A percentile compares a stretch with the other conserved stretches of the same genome.
Evolutionary conservation across 2,888 invertebrate species (phyloP).

Genomic region (Stictocephala bisonia): DNA sequence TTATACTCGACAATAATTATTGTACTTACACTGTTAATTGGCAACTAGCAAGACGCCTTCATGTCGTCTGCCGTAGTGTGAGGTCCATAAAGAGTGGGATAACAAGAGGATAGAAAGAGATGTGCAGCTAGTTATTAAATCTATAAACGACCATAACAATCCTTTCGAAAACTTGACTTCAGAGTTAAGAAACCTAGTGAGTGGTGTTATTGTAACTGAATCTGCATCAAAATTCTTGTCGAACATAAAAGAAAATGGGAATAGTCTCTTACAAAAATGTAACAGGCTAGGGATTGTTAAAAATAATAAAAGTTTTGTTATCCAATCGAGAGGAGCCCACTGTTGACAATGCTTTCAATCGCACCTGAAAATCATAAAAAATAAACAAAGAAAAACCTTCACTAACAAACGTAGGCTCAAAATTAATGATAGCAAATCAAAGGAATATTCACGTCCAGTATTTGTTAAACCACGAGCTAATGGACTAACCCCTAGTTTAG

Average conservation of each 20-base stretch:
- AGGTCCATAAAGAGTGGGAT: not conserved
- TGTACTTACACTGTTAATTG: too few relatives aligned
- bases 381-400: not conserved
- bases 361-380: not conserved
- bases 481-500: too few relatives aligned
- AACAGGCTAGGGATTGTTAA: not conserved
- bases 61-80: too few relatives aligned
- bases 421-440: not conserved
- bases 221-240: slow-evolving; percentile 1
- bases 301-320: not conserved
- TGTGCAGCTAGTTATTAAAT: not conserved
- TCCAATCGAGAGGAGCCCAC: not conserved
- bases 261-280: not conserved
- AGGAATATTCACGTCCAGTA: too few relatives aligned
- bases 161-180: not conserved
- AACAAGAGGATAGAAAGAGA: not conserved
- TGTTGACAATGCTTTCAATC: not conserved
- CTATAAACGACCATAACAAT: slow-evolving; percentile 7
- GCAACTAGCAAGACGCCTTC: too few relatives aligned
- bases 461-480: too few relatives aligned
- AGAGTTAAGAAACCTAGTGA: slow-evolving; percentile 19
- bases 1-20: too few relatives aligned
- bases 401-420: not conserved
- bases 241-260: slow-evolving; percentile 14
- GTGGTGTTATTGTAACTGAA: not conserved